A percentile compares a stretch with the other conserved stretches of the same genome.
These are phyloP conservation scores for Thalassophryne amazonica DNA, from an alignment of 2,797 vertebrate genomes.

Conservation along the genomic window DNA sequence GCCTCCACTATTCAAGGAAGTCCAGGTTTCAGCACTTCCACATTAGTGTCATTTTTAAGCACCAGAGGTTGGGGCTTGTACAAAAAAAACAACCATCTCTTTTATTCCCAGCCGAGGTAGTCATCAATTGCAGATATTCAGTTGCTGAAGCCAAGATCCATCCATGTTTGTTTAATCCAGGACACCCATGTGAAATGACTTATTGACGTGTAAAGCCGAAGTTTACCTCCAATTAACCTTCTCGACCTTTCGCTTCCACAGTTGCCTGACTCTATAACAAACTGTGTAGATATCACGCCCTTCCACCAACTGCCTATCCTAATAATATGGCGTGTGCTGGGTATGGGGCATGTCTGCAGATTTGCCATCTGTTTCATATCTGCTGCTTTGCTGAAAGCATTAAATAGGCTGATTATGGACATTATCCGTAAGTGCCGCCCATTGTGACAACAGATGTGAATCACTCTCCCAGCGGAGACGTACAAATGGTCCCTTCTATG, in stretches of 20 bases:
- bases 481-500: slow-evolving; percentile 21
- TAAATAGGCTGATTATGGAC: slow-evolving; percentile 73
- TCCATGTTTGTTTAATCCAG: slow-evolving; percentile 26
- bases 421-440: slow-evolving; percentile 73
- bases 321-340: slow-evolving; percentile 46
- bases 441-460: slow-evolving; percentile 75
- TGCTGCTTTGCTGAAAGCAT: slow-evolving; percentile 67
- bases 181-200: slow-evolving; percentile 18
- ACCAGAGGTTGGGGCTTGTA: no score
- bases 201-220: slow-evolving; percentile 10
- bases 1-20: no score
- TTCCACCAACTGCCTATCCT: slow-evolving; percentile 39
- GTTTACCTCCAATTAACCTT: not conserved
- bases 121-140: slow-evolving; percentile 16
- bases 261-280: not conserved
- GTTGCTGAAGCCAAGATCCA: slow-evolving; percentile 16
- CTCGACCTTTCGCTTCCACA: not conserved
- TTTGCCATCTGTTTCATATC: slow-evolving; percentile 71
- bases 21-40: no score
- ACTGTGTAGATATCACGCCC: slow-evolving; percentile 29
- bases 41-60: no score
- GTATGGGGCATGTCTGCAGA: slow-evolving; percentile 49
- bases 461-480: slow-evolving; percentile 19
- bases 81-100: no score
- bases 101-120: no score